Conservation (phyloP, 1,140 invertebrate species). For the Eupeodes corollae region DNA sequence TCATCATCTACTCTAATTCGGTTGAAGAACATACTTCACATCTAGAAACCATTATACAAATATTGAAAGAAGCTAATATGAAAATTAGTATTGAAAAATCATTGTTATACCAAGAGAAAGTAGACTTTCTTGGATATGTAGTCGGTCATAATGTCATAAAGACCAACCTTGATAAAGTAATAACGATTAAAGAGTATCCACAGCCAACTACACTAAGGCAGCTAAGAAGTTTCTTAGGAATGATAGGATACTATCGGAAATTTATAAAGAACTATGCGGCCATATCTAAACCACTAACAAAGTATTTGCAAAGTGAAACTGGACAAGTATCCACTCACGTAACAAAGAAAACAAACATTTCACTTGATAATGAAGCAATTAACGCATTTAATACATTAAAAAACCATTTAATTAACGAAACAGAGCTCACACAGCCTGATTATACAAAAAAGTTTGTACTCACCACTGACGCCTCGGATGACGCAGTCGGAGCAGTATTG, state of each 20-base stretch:
- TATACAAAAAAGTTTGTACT: conserved; percentile 26
- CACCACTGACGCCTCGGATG: conserved; percentile 23
- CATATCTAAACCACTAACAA: conserved; percentile 13
- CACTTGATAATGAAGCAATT: conserved; percentile 14
- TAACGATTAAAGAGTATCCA: conserved; percentile 14
- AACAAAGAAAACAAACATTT: conserved; percentile 15
- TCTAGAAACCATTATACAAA: too few species aligned
- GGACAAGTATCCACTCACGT: conserved; percentile 6
- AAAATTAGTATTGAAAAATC: too few species aligned
- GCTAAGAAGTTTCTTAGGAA: too few species aligned
- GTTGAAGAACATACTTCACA: too few species aligned
- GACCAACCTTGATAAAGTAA: conserved; percentile 12
- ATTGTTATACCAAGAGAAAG: conserved; percentile 11
- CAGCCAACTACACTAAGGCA: conserved; percentile 20
- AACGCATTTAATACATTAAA: conserved; percentile 22
- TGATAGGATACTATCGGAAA: too few species aligned
- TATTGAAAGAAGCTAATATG: too few species aligned
- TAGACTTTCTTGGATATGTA: conserved; percentile 20
- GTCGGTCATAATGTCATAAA: too few species aligned
- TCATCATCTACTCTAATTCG: too few species aligned
- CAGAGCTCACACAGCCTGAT: conserved; percentile 32
- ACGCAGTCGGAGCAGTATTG: conserved; percentile 27
- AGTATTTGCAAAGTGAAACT: too few species aligned
- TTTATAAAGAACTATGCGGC: too few species aligned
- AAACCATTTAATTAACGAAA: conserved; percentile 8